A percentile compares a stretch with the other conserved stretches of the same genome.
These are phyloP conservation scores for Lipophrys pholis DNA, from an alignment of 2,113 vertebrate genomes.

Conservation along the genomic window DNA sequence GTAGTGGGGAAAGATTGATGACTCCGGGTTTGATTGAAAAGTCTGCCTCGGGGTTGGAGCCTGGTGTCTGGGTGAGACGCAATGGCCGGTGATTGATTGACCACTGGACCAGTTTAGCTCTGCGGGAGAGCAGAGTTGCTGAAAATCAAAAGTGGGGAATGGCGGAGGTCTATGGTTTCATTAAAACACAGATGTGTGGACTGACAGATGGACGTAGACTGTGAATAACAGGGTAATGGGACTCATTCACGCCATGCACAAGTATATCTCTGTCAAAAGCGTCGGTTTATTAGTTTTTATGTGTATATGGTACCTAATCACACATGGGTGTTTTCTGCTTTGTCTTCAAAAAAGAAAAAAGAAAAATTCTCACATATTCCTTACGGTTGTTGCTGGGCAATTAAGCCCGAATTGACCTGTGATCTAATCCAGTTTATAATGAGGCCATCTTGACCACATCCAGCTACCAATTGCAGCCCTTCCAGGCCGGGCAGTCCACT, in stretches of 20 bases:
- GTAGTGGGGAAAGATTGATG: conserved; percentile 80
- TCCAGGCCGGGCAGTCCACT: conserved; percentile 5
- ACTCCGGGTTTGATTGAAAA: conserved; percentile 85
- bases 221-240: conserved; percentile 33
- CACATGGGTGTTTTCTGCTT: conserved; percentile 11
- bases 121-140: conserved; percentile 61
- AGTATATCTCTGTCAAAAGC: conserved; percentile 26
- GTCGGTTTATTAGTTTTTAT: conserved; percentile 12
- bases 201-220: conserved; percentile 42
- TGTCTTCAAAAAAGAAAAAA: background rate
- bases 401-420: conserved; percentile 45
- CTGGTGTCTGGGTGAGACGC: conserved; percentile 77
- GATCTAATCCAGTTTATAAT: conserved; percentile 49
- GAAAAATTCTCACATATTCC: conserved; percentile 24
- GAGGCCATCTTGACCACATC: conserved; percentile 33
- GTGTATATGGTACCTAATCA: conserved; percentile 10
- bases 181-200: conserved; percentile 67
- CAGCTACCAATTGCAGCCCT: conserved; percentile 21
- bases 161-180: conserved; percentile 61
- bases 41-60: conserved; percentile 78
- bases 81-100: conserved; percentile 82
- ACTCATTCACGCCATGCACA: background rate
- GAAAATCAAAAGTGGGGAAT: conserved; percentile 66
- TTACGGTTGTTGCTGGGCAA: conserved; percentile 29
- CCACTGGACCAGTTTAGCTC: conserved; percentile 65